Base-by-base conservation (phyloP, 2,797 vertebrate species). In the Tokudaia muenninki region DNA sequence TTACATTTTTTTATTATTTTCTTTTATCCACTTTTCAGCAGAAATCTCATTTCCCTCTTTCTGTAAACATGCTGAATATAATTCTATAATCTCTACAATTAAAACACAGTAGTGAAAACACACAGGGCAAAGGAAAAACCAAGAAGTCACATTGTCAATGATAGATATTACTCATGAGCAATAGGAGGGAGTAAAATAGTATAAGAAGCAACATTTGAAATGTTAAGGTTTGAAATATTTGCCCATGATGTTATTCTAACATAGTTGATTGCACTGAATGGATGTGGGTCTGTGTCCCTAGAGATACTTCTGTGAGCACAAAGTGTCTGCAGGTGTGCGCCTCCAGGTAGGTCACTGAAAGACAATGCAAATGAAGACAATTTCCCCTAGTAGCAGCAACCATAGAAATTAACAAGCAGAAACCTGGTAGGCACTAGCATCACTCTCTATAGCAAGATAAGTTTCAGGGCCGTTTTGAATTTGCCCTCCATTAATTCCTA, bases 301-400 rank as follows among this genome's bases (percentile, higher is more conserved):
- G 96, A 95, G 97, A 97, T 97, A 97, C 94, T 95, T 97, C 91
- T 97, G 67, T 96, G 97, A 96, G 94, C 96, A 97, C 78, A 83
- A 97, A 97, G 97, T 98, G 74, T 97, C 97, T 98, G 97, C 97
- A 98, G 97, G 97, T 98, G 96, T 97, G 94, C 92, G 97, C 98
- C 97, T 98, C 93, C 97, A 98, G 98, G 96, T 98, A 98, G 98
- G 98, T 97, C 98, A 97, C 97, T 97, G 97, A 98, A 98, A 98
- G 97, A 98, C 97, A 98, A 98, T 97, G 98, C 97, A 97, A 98
- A 98, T 98, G 96, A 97, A 96, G 70, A 94, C 93, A 92, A 92
- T 97, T 96, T 97, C 67, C 90, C 91, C 97, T 88, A 95, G 96
- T 63, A 91, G 93, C 94, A 91, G 92, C 87, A 83, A 96, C 93